Percentiles rank a stretch among this genome's conserved stretches.
Conservation (phyloP, 1,140 invertebrate species). For the Trissolcus basalis region DNA sequence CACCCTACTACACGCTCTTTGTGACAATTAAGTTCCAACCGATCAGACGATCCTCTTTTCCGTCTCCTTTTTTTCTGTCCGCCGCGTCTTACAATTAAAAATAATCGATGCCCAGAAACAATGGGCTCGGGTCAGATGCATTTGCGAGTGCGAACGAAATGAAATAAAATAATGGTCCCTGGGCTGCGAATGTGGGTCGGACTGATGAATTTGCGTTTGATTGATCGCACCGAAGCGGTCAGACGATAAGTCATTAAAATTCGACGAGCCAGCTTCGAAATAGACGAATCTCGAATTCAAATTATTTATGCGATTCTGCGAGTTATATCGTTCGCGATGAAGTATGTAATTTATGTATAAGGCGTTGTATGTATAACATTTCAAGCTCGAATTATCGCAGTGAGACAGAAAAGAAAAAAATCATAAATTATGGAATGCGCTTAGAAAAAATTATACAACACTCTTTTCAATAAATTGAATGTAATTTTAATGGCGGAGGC, state of each 20-base stretch:
- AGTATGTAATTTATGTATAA: background rate
- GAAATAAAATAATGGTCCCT: conserved; percentile 39
- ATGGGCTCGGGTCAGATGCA: background rate
- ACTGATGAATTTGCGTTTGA: conserved; percentile 44
- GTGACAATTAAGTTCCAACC: conserved; percentile 45
- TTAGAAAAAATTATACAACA: too few relatives aligned
- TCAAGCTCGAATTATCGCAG: too few relatives aligned
- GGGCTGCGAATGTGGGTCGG: conserved; percentile 37
- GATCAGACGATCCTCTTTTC: conserved; percentile 22
- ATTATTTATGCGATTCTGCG: conserved; percentile 15
- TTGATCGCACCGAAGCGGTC: conserved; percentile 38
- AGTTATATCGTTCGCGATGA: conserved; percentile 2
- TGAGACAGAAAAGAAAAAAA: too few relatives aligned
- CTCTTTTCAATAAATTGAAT: too few relatives aligned
- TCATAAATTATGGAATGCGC: too few relatives aligned
- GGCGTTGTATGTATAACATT: too few relatives aligned
- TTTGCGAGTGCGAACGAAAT: conserved; percentile 13
- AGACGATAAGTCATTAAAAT: conserved; percentile 55
- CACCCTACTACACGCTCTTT: conserved; percentile 27
- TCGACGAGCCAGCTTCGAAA: conserved; percentile 18
- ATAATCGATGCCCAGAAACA: background rate
- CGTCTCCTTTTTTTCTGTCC: background rate
- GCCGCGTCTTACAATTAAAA: background rate
- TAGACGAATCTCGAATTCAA: conserved; percentile 21
- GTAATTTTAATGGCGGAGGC: too few relatives aligned